Base-by-base conservation (phyloP, 2,797 vertebrate species). In the Ctenosaura bakeri region DNA sequence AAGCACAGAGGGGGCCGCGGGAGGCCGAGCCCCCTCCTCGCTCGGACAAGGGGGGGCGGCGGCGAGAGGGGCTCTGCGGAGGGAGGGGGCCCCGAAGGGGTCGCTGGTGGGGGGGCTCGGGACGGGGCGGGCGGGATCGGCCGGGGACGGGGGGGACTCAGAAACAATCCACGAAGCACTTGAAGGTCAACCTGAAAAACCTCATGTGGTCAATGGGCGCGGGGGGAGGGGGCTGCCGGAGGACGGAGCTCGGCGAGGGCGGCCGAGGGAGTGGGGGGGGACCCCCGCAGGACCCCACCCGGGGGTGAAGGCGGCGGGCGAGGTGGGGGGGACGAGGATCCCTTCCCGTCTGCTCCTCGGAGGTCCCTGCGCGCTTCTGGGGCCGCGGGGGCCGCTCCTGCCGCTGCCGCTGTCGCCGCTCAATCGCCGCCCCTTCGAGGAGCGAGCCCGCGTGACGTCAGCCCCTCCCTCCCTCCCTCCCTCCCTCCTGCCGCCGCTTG, bases 111-210 rank as follows among this genome's bases (percentile, higher is more conserved):
- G 32, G 46, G 50, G 6, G 9, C 52, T 81, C 32, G 66, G 77
- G 66, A 8, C 1, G 35, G 66, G 50, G 4, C 71, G 4, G 54
- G 59, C 62, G 89, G 73, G 88, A 85, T 54, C 13, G 87, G 24
- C 14, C 46, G 71, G 81, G 89, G 89, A 86, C 82, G 1, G 54
- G 82, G 80, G 83, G 83, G 87, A 50, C 96, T 99, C 98, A 99
- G 97, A 99, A 99, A 97, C 98, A 98, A 98, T 99, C 98, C 97
- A 99, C 98, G 97, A 99, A 99, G 97, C 98, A 99, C 98, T 99
- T 99, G 97, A 99, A 99, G 98, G 98, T 98, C 96, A 99, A 98
- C 98, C 98, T 98, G 98, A 99, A 99, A 98, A 99, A 99, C 98
- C 98, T 98, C 98, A 99, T 99, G 89, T 91, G 90, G 97, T 90